Conservation (phyloP, 1,140 invertebrate genomes). For the Zaprionus tsacasi region DNA sequence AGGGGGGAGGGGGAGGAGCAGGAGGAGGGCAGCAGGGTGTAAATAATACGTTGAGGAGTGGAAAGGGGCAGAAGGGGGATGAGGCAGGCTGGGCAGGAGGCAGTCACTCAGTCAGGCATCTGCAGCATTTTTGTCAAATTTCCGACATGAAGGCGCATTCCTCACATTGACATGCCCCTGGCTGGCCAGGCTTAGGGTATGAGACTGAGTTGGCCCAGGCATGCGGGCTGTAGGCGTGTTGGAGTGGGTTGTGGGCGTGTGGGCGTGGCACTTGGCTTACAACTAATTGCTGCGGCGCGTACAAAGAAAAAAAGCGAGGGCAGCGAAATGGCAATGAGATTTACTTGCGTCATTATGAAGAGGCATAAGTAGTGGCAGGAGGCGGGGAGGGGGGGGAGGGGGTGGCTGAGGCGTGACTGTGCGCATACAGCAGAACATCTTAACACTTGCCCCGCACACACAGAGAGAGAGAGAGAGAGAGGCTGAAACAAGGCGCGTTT, state of each 20-base stretch:
- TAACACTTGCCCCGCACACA: constrained; percentile 15
- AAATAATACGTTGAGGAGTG: not conserved
- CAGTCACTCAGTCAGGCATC: constrained; percentile 1
- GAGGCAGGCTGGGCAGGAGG: not conserved
- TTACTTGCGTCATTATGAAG: constrained; percentile 68
- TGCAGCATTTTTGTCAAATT: constrained; percentile 74
- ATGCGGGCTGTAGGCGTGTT: not conserved
- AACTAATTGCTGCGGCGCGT: constrained; percentile 66
- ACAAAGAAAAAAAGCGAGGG: constrained; percentile 19
- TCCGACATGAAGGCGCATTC: constrained; percentile 65
- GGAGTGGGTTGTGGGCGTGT: constrained; percentile 7
- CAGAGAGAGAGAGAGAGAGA: not conserved
- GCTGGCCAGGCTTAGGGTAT: not conserved
- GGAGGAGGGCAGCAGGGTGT: not conserved
- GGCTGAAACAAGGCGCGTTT: constrained; percentile 8
- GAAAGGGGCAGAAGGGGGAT: not conserved
- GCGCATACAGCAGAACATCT: constrained; percentile 25
- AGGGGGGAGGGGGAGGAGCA: not conserved
- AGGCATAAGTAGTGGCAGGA: constrained; percentile 40
- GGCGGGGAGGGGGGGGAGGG: not conserved
- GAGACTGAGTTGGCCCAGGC: not conserved
- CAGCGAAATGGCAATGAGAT: constrained; percentile 73
- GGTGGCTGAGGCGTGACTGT: constrained; percentile 26
- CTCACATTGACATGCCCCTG: constrained; percentile 47
- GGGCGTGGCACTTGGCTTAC: constrained; percentile 40